Conservation (phyloP, 1,140 invertebrate genomes). For the Drosophila funebris region DNA sequence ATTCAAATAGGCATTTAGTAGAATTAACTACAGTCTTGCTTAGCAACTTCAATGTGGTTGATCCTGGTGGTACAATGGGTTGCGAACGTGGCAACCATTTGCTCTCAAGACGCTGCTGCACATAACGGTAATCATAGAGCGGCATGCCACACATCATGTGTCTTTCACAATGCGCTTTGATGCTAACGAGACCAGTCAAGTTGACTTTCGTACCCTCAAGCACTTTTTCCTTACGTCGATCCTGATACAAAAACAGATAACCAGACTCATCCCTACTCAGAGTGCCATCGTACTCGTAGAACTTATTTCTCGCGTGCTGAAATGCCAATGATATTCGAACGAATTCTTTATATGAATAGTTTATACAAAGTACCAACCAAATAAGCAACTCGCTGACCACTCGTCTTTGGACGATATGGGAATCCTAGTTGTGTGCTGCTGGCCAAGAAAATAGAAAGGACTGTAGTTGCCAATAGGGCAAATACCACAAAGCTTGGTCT, state of each 20-base stretch:
- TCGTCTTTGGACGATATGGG: conserved; percentile 88
- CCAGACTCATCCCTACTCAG: conserved; percentile 86
- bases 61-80: not conserved
- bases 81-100: conserved; percentile 47
- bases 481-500: conserved; percentile 49
- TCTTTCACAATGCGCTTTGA: conserved; percentile 86
- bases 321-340: not conserved
- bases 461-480: conserved; percentile 84
- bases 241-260: conserved; percentile 89
- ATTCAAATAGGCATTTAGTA: not conserved
- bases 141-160: conserved; percentile 89
- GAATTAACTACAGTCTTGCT: not conserved
- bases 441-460: conserved; percentile 81
- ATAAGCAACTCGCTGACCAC: conserved; percentile 88
- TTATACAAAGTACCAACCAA: conserved; percentile 84
- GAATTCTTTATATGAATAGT: not conserved
- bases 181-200: conserved; percentile 85
- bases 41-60: conserved; percentile 74
- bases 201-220: conserved; percentile 81
- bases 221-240: conserved; percentile 87
- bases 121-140: conserved; percentile 84
- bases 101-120: conserved; percentile 14
- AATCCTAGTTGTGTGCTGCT: conserved; percentile 88
- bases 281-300: conserved; percentile 85
- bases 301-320: conserved; percentile 87